Conservation (phyloP, 1,140 invertebrate species). For the Hylaeus volcanicus region DNA sequence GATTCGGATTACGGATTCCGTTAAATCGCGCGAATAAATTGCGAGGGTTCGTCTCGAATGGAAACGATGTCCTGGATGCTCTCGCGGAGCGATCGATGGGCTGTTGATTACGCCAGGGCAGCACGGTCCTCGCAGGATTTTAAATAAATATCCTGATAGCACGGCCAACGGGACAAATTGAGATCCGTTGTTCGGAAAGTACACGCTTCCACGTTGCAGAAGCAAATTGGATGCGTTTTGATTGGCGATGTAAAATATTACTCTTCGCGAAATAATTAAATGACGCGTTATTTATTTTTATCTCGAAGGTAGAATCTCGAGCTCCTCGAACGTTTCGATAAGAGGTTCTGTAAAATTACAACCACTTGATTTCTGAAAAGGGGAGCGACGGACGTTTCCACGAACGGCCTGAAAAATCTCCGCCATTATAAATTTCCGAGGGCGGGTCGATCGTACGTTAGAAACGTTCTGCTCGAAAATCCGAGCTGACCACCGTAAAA, state of each 20-base stretch:
- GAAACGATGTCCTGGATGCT: conserved; percentile 9
- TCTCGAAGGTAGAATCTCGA: too few relatives aligned
- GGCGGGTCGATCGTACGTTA: conserved; percentile 36
- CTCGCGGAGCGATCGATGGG: not conserved
- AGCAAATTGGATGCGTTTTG: too few relatives aligned
- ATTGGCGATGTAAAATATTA: too few relatives aligned
- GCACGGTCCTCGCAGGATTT: not conserved
- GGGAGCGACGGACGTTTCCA: conserved; percentile 24
- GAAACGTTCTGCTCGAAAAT: conserved; percentile 15
- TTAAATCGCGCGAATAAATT: conserved; percentile 28
- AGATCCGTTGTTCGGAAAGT: too few relatives aligned
- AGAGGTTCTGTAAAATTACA: not conserved
- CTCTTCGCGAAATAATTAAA: too few relatives aligned
- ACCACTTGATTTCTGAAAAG: not conserved
- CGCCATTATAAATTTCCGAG: conserved; percentile 25
- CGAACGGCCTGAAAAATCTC: conserved; percentile 4
- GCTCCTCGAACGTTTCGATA: too few relatives aligned
- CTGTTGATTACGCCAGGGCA: not conserved
- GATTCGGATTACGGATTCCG: conserved; percentile 30
- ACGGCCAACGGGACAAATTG: too few relatives aligned
- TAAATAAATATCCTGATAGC: not conserved
- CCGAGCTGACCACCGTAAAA: conserved; percentile 12
- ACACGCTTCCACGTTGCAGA: too few relatives aligned
- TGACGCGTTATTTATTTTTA: too few relatives aligned
- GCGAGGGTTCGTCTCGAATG: conserved; percentile 1